Evolutionary conservation across 1,140 invertebrate genomes (phyloP), one percentile per base, ranked within the genome.

Genomic region (Cyclargus thomasi): DNA sequence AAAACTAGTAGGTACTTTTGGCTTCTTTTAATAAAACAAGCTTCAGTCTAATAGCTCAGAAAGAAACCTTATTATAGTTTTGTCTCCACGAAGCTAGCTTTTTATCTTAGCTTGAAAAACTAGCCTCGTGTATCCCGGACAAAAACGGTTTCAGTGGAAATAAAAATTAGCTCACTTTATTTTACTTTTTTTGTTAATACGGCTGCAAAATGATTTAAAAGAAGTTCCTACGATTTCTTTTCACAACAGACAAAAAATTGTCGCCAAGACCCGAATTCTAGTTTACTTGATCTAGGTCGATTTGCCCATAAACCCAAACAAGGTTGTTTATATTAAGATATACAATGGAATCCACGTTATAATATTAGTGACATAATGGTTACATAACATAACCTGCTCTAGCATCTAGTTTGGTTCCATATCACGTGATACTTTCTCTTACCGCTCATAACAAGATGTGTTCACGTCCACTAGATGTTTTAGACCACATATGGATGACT

Each of bases 401-500:
- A 55, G 16, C 55, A 21, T 20, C 55, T 59, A 59, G 55, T 59
- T 11, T 11, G 18, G 10, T 18, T 20, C 55, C 55, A 59, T 59
- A 18, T 59, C 55, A 55, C 53, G 55, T 21, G 55, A 70, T 72
- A 76, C 69, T 77, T 77, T 74, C 69, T 74, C 70, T 20, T 81
- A 90, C 87, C 85, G 83, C 80, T 90, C 87, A 53, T 83, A 72
- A 29, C 72, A 79, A 20, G 85, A 69, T 53, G 81, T 84, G 23
- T 76, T 79, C 21, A 80, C 76, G 62, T 82, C 74, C 22, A 88
- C 86, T 3, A 90, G 74, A 71, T 90, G 83, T 62, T 90, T 90
- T 2, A 90, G 78, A n/a, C 87, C 87, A 69, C 80, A 80, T 6
- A 90, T 88, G 14, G 85, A 90, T 39, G 87, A 88, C 66, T 90